Conservation (phyloP, 2,888 invertebrate species). For the Frankliniella fusca region DNA sequence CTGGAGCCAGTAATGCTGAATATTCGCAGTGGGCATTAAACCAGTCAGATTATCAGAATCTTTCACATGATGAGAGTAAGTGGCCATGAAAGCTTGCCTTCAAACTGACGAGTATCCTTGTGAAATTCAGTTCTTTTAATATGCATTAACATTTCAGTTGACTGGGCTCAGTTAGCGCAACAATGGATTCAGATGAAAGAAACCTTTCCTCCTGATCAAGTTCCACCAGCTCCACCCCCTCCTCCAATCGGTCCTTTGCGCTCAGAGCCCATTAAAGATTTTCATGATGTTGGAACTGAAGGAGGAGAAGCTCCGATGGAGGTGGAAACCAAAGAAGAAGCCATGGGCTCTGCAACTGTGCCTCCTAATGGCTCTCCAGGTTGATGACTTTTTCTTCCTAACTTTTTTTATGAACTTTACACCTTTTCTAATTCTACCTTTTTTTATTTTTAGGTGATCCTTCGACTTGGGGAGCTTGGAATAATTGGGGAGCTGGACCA, state of each 20-base stretch:
- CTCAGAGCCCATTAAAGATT: constrained; percentile 29
- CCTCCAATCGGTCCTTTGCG: constrained; percentile 47
- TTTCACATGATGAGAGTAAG: constrained; percentile 69
- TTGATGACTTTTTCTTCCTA: constrained; percentile 7
- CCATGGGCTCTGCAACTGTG: constrained; percentile 47
- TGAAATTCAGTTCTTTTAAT: background rate
- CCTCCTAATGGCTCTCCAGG: constrained; percentile 41
- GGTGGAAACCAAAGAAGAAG: constrained; percentile 66
- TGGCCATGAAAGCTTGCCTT: constrained; percentile 21
- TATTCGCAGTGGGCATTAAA: constrained; percentile 67
- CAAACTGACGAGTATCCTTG: background rate
- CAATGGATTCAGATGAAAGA: constrained; percentile 98
- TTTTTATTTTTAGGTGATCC: constrained; percentile 34
- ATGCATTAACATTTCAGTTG: constrained; percentile 56
- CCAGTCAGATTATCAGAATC: constrained; percentile 75
- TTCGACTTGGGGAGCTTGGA: constrained; percentile 40
- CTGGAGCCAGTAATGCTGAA: background rate
- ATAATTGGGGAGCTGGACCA: constrained; percentile 41
- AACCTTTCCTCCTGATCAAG: constrained; percentile 53
- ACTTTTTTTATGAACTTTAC: background rate
- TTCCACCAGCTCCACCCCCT: constrained; percentile 58
- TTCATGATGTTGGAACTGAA: constrained; percentile 53
- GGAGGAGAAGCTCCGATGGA: constrained; percentile 87
- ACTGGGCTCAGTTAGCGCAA: constrained; percentile 94
- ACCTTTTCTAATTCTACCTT: constrained; percentile 16